Evolutionary conservation across 2,797 vertebrate genomes (phyloP).

Genomic region (Oreochromis grahami): DNA sequence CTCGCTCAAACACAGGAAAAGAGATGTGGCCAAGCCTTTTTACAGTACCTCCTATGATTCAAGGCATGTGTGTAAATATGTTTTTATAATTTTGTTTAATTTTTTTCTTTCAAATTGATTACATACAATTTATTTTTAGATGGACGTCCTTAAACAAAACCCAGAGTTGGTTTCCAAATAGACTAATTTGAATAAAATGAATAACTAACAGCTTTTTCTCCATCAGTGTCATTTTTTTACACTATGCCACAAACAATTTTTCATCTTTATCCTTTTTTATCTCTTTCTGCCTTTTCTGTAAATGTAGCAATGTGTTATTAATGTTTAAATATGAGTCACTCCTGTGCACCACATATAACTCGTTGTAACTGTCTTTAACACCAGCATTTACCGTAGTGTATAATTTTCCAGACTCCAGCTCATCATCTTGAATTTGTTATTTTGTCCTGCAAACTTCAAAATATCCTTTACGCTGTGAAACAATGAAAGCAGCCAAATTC

Average conservation of each 20-base stretch:
- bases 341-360: background rate
- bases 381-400: background rate
- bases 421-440: background rate
- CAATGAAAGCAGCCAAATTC: fast-evolving
- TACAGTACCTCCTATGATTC: background rate
- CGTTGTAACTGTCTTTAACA: background rate
- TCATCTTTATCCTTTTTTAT: background rate
- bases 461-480: background rate
- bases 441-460: background rate
- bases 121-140: background rate
- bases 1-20: constrained; percentile 35
- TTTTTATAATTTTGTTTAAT: fast-evolving
- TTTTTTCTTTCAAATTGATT: background rate
- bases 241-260: background rate
- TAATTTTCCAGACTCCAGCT: background rate
- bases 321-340: background rate
- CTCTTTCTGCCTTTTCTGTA: background rate
- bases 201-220: background rate
- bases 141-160: background rate
- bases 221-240: background rate
- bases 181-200: background rate
- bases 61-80: background rate
- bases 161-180: background rate
- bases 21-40: constrained; percentile 22
- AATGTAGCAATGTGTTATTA: no score